phyloP scores from a whole-genome alignment of 1,140 invertebrate species.

The Pinna nobilis region DNA sequence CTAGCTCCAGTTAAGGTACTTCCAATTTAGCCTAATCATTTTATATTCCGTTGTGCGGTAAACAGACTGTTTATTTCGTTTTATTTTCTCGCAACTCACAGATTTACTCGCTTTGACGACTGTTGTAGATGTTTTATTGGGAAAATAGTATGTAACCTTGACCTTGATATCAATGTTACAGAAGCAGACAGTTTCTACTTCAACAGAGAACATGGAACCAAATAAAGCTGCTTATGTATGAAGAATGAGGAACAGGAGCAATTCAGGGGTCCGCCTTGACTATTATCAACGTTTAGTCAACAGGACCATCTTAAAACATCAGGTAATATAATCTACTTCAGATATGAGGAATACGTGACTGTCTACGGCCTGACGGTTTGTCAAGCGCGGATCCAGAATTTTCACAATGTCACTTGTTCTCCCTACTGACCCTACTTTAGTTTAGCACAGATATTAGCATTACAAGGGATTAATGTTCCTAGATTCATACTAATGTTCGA shows the following conservation, averaged over 20 bases:
- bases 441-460: neutral
- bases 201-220: neutral
- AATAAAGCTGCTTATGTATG: too few species aligned
- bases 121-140: neutral
- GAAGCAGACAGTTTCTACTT: neutral
- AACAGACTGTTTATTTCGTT: too few species aligned
- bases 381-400: neutral
- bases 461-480: neutral
- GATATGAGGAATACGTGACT: neutral
- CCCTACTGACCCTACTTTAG: neutral
- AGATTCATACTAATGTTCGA: too few species aligned
- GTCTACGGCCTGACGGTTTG: neutral
- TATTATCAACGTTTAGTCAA: constrained; percentile 95
- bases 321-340: constrained; percentile 73
- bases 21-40: too few species aligned
- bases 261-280: constrained; percentile 95
- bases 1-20: too few species aligned
- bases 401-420: neutral
- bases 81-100: neutral
- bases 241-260: constrained; percentile 92
- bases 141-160: neutral
- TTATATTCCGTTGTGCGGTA: too few species aligned
- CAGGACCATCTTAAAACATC: constrained; percentile 92
- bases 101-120: neutral
- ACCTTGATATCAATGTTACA: neutral